Conservation (phyloP, 2,797 vertebrate genomes). For the Meda fulgida region DNA sequence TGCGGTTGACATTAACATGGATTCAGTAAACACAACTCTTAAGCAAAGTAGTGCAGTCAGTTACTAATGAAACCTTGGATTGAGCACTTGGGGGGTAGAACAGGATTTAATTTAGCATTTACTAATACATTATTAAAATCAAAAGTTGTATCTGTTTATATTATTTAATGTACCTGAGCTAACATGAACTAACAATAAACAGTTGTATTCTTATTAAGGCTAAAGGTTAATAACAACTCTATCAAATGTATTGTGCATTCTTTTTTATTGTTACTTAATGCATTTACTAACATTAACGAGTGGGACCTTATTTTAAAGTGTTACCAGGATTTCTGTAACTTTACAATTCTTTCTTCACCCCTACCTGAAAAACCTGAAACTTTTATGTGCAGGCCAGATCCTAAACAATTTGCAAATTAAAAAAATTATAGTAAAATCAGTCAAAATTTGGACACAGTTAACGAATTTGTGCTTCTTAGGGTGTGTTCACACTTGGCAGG, state of each 20-base stretch:
- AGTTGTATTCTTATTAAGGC: not conserved
- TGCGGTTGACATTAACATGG: constrained; percentile 1
- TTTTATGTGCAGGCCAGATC: not conserved
- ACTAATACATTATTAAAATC: not conserved
- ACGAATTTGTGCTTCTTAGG: too few species aligned
- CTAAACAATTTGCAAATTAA: not conserved
- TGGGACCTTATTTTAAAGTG: not conserved
- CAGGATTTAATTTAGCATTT: not conserved
- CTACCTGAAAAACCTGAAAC: not conserved
- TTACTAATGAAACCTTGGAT: not conserved
- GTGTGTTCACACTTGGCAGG: too few species aligned
- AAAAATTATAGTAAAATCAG: too few species aligned
- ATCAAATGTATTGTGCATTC: not conserved
- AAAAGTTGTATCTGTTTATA: too few species aligned
- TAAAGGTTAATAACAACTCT: not conserved
- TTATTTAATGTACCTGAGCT: not conserved
- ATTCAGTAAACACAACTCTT: not conserved
- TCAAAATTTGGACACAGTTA: too few species aligned
- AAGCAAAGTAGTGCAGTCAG: not conserved
- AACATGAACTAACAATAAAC: not conserved
- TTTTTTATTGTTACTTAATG: not conserved
- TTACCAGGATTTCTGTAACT: not conserved
- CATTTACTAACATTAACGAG: not conserved
- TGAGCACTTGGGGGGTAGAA: not conserved
- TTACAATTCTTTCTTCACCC: not conserved